A percentile compares a stretch with the other conserved stretches of the same genome.
Evolutionary conservation across 2,888 invertebrate genomes (phyloP).

Genomic region (Campoplex capitator): DNA sequence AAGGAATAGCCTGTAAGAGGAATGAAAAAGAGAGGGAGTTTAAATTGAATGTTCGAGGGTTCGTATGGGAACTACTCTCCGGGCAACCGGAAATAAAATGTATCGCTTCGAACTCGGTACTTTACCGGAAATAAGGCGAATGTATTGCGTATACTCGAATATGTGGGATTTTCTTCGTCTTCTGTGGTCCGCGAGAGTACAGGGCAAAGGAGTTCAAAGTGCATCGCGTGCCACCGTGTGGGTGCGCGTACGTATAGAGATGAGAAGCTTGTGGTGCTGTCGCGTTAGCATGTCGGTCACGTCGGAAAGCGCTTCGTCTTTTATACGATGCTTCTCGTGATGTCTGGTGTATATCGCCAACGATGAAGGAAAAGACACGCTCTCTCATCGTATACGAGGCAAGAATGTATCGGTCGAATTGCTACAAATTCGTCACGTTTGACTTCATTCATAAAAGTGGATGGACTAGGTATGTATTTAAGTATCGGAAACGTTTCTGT

Average conservation of each 20-base stretch:
- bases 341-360: constrained; percentile 60
- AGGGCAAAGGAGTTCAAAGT: constrained; percentile 41
- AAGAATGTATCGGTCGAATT: constrained; percentile 57
- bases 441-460: constrained; percentile 62
- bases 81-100: constrained; percentile 58
- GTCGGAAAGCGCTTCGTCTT: constrained; percentile 61
- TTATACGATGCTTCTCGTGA: constrained; percentile 61
- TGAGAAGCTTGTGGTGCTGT: constrained; percentile 12
- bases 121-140: constrained; percentile 50
- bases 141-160: constrained; percentile 52
- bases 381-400: constrained; percentile 24
- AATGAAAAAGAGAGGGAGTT: constrained; percentile 1
- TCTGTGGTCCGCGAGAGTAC: constrained; percentile 30
- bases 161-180: constrained; percentile 51
- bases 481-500: constrained; percentile 45
- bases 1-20: background rate
- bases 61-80: constrained; percentile 41
- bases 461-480: constrained; percentile 48
- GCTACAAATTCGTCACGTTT: constrained; percentile 58
- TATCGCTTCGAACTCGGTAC: constrained; percentile 49
- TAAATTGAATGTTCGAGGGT: constrained; percentile 37
- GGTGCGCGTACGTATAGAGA: constrained; percentile 41
- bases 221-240: constrained; percentile 34
- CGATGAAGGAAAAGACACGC: constrained; percentile 34
- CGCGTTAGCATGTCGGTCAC: constrained; percentile 57